These are phyloP conservation scores for Astyanax mexicanus DNA, from an alignment of 2,797 vertebrate genomes.

Conservation along the genomic window DNA sequence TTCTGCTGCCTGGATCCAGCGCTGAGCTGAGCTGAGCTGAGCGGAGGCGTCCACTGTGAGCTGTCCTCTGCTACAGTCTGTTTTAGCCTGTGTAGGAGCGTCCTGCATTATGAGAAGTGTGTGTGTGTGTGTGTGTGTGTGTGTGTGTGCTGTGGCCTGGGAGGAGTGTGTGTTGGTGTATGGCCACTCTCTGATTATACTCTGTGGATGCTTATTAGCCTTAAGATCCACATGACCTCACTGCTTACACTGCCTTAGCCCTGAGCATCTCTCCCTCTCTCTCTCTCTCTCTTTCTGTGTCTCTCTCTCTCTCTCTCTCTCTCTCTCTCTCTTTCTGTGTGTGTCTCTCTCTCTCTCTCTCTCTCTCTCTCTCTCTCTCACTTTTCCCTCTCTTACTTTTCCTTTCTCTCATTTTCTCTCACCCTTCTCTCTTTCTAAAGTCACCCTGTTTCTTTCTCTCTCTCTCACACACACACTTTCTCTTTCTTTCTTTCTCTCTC, in stretches of 20 bases:
- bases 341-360: not conserved
- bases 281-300: not conserved
- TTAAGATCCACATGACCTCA: slow-evolving; percentile 8
- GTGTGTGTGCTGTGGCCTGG: not conserved
- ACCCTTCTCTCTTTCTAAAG: not conserved
- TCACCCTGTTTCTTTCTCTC: slow-evolving; percentile 53
- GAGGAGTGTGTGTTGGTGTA: slow-evolving; percentile 11
- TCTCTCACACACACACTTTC: not conserved
- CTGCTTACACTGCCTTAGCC: not conserved
- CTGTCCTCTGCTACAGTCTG: not conserved
- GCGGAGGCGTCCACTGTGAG: too few species aligned
- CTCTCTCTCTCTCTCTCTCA: not conserved
- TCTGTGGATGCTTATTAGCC: slow-evolving; percentile 12
- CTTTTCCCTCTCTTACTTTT: not conserved
- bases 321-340: not conserved
- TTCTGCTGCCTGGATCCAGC: too few species aligned
- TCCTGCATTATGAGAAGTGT: not conserved
- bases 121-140: not conserved
- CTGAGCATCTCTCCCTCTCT: not conserved
- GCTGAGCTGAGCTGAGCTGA: too few species aligned
- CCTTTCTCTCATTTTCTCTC: not conserved
- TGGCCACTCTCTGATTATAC: slow-evolving; percentile 10
- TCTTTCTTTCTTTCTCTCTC: not conserved
- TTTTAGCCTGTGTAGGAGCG: not conserved
- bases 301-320: not conserved